Conservation (phyloP, 2,888 invertebrate genomes). For the Folsomia candida region DNA sequence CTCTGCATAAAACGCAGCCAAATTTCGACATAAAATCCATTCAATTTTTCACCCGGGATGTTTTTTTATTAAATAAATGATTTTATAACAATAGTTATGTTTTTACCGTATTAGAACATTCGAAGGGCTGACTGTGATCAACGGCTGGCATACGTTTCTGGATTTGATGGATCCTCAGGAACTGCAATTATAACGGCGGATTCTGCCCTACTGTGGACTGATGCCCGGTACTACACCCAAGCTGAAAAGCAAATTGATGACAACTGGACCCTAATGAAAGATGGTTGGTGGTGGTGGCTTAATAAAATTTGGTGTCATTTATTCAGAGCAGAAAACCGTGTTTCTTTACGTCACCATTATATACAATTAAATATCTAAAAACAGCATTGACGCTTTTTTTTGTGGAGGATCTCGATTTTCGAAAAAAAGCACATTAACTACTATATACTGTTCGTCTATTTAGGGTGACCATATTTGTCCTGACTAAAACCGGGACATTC, state of each 20-base stretch:
- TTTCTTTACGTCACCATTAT: too few relatives aligned
- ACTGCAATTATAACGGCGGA: slow-evolving; percentile 78
- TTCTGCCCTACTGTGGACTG: slow-evolving; percentile 84
- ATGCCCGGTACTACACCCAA: slow-evolving; percentile 62
- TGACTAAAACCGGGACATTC: too few relatives aligned
- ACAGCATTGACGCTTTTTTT: too few relatives aligned
- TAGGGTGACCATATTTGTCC: too few relatives aligned
- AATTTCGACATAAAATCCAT: too few relatives aligned
- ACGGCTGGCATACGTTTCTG: slow-evolving; percentile 77
- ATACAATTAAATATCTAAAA: too few relatives aligned
- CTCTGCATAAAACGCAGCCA: too few relatives aligned
- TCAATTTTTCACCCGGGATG: too few relatives aligned
- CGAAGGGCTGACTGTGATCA: slow-evolving; percentile 70
- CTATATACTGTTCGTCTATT: too few relatives aligned
- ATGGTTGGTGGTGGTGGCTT: slow-evolving; percentile 61
- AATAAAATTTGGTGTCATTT: background rate
- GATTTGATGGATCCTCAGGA: slow-evolving; percentile 76
- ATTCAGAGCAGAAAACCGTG: background rate
- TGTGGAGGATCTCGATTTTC: too few relatives aligned
- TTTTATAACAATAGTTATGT: background rate
- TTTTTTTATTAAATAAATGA: too few relatives aligned
- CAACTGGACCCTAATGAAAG: slow-evolving; percentile 86
- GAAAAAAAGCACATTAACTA: too few relatives aligned
- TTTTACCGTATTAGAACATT: background rate
- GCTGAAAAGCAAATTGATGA: slow-evolving; percentile 33